Base-by-base conservation (phyloP, 2,797 vertebrate species). In the Tragelaphus eurycerus region DNA sequence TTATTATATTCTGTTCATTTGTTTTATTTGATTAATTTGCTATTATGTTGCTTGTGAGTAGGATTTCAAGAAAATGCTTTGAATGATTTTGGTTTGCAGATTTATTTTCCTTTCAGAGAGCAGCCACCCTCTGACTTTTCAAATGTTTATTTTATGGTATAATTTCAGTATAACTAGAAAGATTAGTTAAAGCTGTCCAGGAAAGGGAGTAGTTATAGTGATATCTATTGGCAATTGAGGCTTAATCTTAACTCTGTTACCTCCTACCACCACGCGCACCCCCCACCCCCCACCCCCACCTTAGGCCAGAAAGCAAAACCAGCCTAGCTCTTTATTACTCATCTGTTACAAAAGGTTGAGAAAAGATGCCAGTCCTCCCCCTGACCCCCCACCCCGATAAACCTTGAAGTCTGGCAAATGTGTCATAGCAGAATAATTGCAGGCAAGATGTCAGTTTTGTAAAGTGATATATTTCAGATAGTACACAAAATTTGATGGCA, bases 381-480 rank as follows among this genome's bases (percentile, higher is more conserved):
- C 83, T 7, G 2, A 6, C 1, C 14, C 16, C 1, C 1, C 13
- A 2, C 17, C 79, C 21, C n/a, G 11, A 29, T 78, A 85, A 93
- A 94, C 91, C 97, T 97, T 93, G 97, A 96, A 92, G 96, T 97
- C 98, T 95, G 96, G 95, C 84, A 97, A 96, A 96, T 98, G 92
- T 86, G 79, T 98, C 74, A 0, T 98, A 86, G 90, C 79, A 95
- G 79, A 90, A 54, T 94, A 90, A 86, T 86, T 82, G 59, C 71
- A 64, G 86, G 96, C 89, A 97, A 97, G 97, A 92, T 97, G 98
- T 96, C 98, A 98, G 4, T 98, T 98, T 97, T 98, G 93, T 97
- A 92, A 98, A 98, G 97, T 98, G 97, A 98, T 98, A 46, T 98
- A 98, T 98, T 99, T 98, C 97, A 97, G 96, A 96, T 89, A 89